Conservation (phyloP, 2,113 vertebrate species). For the Dipodomys stephensi region DNA sequence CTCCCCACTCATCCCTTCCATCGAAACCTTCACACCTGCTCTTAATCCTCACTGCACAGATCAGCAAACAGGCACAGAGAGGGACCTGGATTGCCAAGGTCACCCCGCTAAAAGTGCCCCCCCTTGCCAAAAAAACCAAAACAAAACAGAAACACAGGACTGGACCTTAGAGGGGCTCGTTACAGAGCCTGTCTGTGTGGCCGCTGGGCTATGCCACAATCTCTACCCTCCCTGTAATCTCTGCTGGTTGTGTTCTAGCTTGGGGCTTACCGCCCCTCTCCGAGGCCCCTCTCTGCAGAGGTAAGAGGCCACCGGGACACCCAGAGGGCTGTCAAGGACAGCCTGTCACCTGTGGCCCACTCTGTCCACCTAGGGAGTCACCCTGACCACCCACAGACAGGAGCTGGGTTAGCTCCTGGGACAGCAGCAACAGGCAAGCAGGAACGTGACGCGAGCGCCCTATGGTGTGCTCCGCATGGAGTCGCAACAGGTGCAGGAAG, state of each 20-base stretch:
- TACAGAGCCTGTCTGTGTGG: neutral
- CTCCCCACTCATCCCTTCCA: neutral
- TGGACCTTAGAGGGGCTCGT: neutral
- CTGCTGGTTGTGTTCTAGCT: neutral
- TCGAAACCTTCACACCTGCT: neutral
- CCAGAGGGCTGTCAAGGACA: fast-evolving
- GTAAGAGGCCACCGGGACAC: neutral
- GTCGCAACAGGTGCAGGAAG: neutral
- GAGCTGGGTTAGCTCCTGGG: neutral
- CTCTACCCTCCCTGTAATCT: neutral
- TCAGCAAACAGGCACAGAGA: slow-evolving; percentile 1
- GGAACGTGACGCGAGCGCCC: fast-evolving
- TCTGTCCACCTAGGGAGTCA: neutral
- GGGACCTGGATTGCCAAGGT: neutral
- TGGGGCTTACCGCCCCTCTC: neutral
- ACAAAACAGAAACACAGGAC: neutral
- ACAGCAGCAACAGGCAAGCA: neutral
- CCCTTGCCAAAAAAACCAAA: no score
- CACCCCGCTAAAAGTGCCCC: neutral
- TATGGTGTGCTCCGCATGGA: neutral
- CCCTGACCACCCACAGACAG: neutral
- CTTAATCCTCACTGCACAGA: neutral
- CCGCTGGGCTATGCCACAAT: neutral
- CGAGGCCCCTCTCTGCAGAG: neutral
- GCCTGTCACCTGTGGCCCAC: neutral